Base-by-base conservation (phyloP, 2,888 invertebrate genomes). In the Resseliella maxima region DNA sequence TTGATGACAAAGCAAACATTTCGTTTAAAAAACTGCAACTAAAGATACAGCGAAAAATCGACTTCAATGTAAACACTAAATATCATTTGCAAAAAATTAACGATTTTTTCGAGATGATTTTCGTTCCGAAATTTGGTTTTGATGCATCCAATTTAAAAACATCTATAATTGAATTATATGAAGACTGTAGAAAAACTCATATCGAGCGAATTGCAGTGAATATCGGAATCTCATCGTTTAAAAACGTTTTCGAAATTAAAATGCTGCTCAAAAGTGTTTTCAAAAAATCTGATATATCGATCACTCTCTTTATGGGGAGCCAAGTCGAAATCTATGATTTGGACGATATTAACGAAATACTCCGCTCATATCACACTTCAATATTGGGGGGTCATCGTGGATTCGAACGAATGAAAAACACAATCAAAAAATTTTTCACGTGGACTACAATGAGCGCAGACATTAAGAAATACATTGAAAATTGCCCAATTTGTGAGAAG, bases 401-500 rank as follows among this genome's bases (percentile, higher is more conserved):
- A 3, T 18, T 64, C 3, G 27, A 64, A 27, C 3, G 24, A 24
- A 64, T 31, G 31, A 27, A 18, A 5, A 45, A 81, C 12, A 45
- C 41, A 27, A 83, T 86, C 0, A 31, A 45, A 31, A 10, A 45
- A 24, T 18, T 8, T 18, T 86, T 27, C 38, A 8, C 45, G 6
- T 86, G 86, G 83, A 27, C 41, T 41, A 24, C 10, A 27, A 81
- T 83, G 83, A 21, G 10, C 5, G 2, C 5, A 24, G 86, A 86
- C 46, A 50, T 86, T 0, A 86, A 46, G 12, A 86, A 86, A 50
- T 50, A 15, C 24, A 83, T 83, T 12, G n/a, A 41, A 41, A 64
- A 64, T 36, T 86, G 86, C 41, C 18, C 10, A 6, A 36, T 46
- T 21, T 86, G 86, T 18, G 59, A 64, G 64, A 21, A 12, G 21